Evolutionary conservation across 2,797 vertebrate species (phyloP).

Genomic region (Muscicapa comitata): DNA sequence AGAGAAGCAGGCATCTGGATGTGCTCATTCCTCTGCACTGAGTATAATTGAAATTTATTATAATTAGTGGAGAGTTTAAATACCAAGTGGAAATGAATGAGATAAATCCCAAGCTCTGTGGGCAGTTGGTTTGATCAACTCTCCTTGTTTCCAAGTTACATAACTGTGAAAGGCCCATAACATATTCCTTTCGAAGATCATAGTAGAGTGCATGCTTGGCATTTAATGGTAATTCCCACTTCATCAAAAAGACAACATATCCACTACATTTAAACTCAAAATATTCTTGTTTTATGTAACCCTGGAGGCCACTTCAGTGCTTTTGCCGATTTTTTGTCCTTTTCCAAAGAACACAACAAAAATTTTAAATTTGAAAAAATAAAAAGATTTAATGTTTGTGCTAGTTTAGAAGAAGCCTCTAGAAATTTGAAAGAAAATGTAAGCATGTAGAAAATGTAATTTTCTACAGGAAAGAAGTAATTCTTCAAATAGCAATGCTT

Average conservation of each 20-base stretch:
- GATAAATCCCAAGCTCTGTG: not conserved
- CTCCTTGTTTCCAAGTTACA: not conserved
- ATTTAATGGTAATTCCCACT: not conserved
- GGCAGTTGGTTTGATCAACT: not conserved
- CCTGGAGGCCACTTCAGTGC: not conserved
- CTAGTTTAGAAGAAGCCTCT: not conserved
- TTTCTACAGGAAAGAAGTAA: not conserved
- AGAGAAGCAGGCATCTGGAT: constrained; percentile 20
- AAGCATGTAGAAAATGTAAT: not conserved
- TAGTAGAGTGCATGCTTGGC: not conserved
- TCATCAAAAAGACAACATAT: not conserved
- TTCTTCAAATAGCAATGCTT: not conserved
- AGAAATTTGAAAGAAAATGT: not conserved
- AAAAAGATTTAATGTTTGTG: not conserved
- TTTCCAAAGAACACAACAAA: not conserved
- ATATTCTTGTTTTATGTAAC: not conserved
- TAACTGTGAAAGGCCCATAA: not conserved
- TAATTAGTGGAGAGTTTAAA: constrained; percentile 22
- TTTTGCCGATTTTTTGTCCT: not conserved
- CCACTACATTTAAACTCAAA: not conserved
- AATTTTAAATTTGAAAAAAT: not conserved
- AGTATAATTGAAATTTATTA: constrained; percentile 12
- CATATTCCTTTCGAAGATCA: not conserved
- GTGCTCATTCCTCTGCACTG: not conserved
- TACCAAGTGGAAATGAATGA: not conserved